Evolutionary conservation across 2,888 invertebrate genomes (phyloP).

Genomic region (Cynaeus angustus): DNA sequence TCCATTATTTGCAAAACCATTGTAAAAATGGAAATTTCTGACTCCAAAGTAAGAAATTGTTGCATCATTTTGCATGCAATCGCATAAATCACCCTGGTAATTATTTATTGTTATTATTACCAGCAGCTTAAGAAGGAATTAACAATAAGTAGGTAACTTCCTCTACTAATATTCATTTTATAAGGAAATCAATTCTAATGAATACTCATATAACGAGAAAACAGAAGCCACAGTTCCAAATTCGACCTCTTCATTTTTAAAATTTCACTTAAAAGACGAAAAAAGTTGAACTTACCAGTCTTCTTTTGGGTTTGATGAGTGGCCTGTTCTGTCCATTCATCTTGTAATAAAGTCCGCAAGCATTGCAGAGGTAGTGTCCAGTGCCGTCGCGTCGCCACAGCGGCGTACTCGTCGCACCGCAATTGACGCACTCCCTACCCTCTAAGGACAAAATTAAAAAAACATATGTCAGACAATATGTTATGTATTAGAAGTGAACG

Average conservation of each 20-base stretch:
- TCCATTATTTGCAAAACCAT: not conserved
- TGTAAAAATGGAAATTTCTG: not conserved
- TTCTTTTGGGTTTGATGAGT: constrained; percentile 99
- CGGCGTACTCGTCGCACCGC: constrained; percentile 98
- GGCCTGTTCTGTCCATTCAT: constrained; percentile 99
- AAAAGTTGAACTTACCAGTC: constrained; percentile 89
- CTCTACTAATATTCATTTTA: no score
- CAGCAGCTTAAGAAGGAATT: no score
- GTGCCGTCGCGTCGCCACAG: constrained; percentile 98
- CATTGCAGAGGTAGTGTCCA: constrained; percentile 98
- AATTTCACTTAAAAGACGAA: no score
- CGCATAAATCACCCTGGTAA: not conserved
- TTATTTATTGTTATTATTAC: not conserved
- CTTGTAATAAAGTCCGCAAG: constrained; percentile 99
- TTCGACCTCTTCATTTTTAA: no score
- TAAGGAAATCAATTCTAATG: no score
- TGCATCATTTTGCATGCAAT: not conserved
- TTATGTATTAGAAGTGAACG: constrained; percentile 17
- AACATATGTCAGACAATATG: constrained; percentile 47
- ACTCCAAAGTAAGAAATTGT: not conserved
- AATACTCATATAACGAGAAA: no score
- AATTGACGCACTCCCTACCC: constrained; percentile 99
- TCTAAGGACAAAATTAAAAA: constrained; percentile 75
- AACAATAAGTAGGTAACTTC: no score
- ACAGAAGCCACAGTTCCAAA: no score